Conservation (phyloP, 2,113 vertebrate species). For the Campylomormyrus numenius region DNA sequence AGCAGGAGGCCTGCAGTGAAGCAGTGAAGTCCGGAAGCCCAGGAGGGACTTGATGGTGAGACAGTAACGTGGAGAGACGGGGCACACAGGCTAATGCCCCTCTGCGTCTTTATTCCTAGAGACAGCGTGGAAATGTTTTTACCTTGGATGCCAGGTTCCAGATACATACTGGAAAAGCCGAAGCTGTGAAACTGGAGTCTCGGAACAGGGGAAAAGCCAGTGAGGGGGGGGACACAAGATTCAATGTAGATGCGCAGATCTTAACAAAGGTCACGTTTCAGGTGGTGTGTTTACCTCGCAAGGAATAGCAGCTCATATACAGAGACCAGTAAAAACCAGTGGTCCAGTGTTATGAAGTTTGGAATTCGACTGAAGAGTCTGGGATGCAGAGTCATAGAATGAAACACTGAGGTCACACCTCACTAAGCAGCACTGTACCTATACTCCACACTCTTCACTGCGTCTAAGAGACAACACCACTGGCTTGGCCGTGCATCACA, state of each 20-base stretch:
- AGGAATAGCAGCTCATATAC: neutral
- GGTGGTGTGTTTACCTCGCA: neutral
- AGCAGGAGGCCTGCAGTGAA: neutral
- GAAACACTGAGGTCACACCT: neutral
- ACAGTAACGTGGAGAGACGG: neutral
- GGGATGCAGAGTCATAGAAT: neutral
- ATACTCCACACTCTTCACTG: neutral
- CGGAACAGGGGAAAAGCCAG: neutral
- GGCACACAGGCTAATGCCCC: neutral
- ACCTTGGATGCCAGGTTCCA: neutral
- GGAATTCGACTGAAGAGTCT: neutral
- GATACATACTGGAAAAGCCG: neutral
- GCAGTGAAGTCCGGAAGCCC: neutral
- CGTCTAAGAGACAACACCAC: neutral
- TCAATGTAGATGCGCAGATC: neutral
- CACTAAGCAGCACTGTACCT: neutral
- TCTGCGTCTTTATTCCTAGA: neutral
- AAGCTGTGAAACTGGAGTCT: neutral
- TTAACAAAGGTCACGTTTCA: neutral
- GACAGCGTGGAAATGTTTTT: neutral
- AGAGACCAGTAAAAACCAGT: neutral
- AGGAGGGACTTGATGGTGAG: neutral
- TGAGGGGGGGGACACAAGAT: neutral
- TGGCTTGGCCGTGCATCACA: neutral
- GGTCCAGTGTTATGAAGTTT: neutral